Evolutionary conservation across 2,113 vertebrate species (phyloP).

Genomic region (Pholis gunnellus): DNA sequence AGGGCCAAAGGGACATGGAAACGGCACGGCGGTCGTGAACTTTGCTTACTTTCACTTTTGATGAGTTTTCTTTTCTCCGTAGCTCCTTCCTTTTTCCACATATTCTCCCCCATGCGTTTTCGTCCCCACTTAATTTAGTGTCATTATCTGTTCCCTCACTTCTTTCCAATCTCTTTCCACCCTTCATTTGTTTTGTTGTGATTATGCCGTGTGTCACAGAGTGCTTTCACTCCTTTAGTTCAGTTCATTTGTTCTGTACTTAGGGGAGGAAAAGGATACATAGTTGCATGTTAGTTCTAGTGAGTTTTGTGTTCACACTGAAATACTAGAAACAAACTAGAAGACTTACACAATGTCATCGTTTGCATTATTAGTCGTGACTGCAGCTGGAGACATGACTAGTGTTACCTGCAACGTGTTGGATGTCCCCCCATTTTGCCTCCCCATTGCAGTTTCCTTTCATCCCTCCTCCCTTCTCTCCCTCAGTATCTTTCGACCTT

Average conservation of each 20-base stretch:
- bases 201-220: background rate
- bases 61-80: background rate
- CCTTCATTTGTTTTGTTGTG: background rate
- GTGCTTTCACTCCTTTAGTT: background rate
- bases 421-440: background rate
- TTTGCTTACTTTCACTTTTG: slow-evolving; percentile 9
- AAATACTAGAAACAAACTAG: background rate
- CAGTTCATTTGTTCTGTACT: background rate
- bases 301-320: background rate
- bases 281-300: background rate
- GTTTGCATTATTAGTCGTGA: background rate
- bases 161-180: background rate
- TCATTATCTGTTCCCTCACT: background rate
- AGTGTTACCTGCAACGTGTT: background rate
- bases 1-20: slow-evolving; percentile 10
- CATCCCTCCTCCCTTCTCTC: background rate
- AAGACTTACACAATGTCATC: background rate
- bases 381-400: background rate
- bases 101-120: background rate
- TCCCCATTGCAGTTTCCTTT: no score
- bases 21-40: slow-evolving; percentile 1
- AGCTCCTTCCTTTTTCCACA: background rate
- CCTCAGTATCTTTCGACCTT: background rate
- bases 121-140: background rate
- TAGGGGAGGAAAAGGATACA: background rate